Evolutionary conservation across 1,140 invertebrate species (phyloP).

Genomic region (Polypedilum pembai): DNA sequence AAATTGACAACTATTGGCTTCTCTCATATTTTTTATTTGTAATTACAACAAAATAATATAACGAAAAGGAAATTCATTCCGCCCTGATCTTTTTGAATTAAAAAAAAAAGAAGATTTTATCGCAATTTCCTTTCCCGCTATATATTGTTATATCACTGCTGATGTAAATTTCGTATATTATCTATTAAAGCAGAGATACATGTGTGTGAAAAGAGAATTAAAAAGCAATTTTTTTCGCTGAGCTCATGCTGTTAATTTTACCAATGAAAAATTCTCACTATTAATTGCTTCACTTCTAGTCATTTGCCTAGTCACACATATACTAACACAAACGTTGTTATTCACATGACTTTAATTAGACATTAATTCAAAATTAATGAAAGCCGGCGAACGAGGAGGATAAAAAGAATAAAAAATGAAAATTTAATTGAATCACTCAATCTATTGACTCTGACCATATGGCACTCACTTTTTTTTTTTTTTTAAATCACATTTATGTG

Average conservation of each 20-base stretch:
- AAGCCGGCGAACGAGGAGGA: not conserved
- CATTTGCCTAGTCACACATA: not conserved
- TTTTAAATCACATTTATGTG: slow-evolving; percentile 1
- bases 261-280: not conserved
- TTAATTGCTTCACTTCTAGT: not conserved
- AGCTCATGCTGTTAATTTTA: not conserved
- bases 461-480: not conserved
- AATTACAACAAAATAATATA: too few species aligned
- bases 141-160: too few species aligned
- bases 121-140: not conserved
- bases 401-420: not conserved
- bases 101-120: slow-evolving; percentile 10
- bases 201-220: not conserved
- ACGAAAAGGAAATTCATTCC: slow-evolving; percentile 22
- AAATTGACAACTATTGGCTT: too few species aligned
- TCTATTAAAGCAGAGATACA: not conserved
- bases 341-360: not conserved
- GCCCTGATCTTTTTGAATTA: not conserved
- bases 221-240: not conserved
- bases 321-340: not conserved
- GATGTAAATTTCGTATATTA: not conserved
- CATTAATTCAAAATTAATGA: not conserved
- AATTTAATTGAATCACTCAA: not conserved
- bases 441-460: not conserved
- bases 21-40: too few species aligned